Base-by-base conservation (phyloP, 2,113 vertebrate species). In the Cisticola juncidis region DNA sequence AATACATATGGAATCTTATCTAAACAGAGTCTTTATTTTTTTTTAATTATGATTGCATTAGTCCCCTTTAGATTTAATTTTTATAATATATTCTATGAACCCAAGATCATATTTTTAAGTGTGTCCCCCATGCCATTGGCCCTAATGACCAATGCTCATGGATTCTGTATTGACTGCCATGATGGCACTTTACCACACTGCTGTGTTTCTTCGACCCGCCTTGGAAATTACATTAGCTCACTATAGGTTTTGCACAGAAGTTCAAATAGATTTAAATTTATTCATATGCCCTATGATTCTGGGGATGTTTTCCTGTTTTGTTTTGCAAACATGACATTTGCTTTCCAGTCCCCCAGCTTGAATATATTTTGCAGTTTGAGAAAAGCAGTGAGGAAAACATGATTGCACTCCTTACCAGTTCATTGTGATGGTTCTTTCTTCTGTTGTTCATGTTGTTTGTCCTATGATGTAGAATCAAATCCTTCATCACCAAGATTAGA, bases 191-290 rank as follows among this genome's bases (percentile, higher is more conserved):
- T 24, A 45, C 66, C 21, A 16, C 51, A 22, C 33, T 66, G 62
- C 51, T 64, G 33, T 0, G 25, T 62, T 93, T 92, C 66, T 85
- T 87, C 3, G 0, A 69, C 76, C 60, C 29, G 38, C 65, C 56
- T 68, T 92, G 76, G 56, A 91, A 92, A 70, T 79, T 90, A 44
- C 51, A n/a, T 94, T 90, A 88, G 47, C 21, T 91, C n/a, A 12
- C 71, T 90, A 92, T 78, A 86, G 88, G 94, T 96, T 95, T 95
- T 93, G 47, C 58, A 73, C 58, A 60, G 79, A 95, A 94, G 73
- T 70, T 95, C 85, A 94, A 96, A 93, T 51, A 93, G 71, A 92
- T 96, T 95, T 90, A 92, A 93, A 97, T 96, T 91, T 95, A 97
- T 95, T 96, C 94, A 77, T 86, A 60, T 4, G 31, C 80, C 85